Conservation (phyloP, 2,113 vertebrate genomes). For the Lepisosteus osseus region DNA sequence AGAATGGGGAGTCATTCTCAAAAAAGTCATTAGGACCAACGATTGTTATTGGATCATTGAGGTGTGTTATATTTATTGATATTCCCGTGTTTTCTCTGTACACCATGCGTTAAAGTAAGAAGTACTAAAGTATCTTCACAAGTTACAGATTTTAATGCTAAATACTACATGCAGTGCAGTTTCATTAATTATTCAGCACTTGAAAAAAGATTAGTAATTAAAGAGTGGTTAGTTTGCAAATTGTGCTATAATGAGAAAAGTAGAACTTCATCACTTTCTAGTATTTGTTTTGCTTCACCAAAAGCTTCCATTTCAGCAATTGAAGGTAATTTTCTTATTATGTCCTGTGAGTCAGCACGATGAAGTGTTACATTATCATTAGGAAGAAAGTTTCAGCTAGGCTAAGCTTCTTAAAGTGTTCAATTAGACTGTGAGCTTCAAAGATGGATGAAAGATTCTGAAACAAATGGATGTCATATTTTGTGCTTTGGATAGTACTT, state of each 20-base stretch:
- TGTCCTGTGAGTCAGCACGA: conserved; percentile 11
- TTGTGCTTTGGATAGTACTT: not conserved
- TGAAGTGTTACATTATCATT: conserved; percentile 18
- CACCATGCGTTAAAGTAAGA: too few species aligned
- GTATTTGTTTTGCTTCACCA: not conserved
- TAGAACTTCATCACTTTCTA: not conserved
- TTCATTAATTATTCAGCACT: too few species aligned
- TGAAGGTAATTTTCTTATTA: conserved; percentile 4
- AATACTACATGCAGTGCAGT: too few species aligned
- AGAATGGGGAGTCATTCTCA: too few species aligned
- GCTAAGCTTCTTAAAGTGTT: conserved; percentile 20
- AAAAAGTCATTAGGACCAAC: too few species aligned
- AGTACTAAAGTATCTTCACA: too few species aligned
- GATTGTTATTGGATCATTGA: too few species aligned
- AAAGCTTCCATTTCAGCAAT: not conserved
- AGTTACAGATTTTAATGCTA: too few species aligned
- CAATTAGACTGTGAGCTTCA: conserved; percentile 18
- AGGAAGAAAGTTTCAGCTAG: conserved; percentile 1
- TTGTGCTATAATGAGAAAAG: not conserved
- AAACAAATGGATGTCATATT: conserved; percentile 4
- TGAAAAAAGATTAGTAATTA: too few species aligned
- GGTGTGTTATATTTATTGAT: too few species aligned
- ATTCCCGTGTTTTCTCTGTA: too few species aligned
- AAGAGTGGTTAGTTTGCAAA: too few species aligned
- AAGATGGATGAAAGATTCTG: conserved; percentile 13